Percentiles rank a stretch among this genome's conserved stretches.
These are phyloP conservation scores for Ceratoteleas bidentatus DNA, from an alignment of 1,140 invertebrate genomes.

Conservation along the genomic window DNA sequence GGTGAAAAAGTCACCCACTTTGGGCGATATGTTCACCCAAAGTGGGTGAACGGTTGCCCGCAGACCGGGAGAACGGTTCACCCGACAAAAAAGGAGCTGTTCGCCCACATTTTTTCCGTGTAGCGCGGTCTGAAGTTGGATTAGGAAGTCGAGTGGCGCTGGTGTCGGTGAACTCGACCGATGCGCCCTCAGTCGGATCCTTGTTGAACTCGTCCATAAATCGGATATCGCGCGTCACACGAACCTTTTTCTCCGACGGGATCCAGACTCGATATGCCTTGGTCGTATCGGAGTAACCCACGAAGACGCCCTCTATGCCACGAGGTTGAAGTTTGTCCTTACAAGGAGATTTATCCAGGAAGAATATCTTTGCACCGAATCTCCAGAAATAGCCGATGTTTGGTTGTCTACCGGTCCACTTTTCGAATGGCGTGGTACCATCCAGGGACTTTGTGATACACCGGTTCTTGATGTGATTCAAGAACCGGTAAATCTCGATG, in stretches of 20 bases:
- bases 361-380: constrained; percentile 4
- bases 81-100: too few species aligned
- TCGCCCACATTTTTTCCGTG: too few species aligned
- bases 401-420: not conserved
- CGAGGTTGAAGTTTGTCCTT: constrained; percentile 5
- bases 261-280: constrained; percentile 6
- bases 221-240: not conserved
- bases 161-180: not conserved
- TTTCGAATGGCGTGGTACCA: constrained; percentile 6
- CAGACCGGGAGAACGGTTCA: too few species aligned
- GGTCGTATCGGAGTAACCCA: constrained; percentile 4
- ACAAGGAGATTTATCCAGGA: constrained; percentile 4
- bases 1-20: too few species aligned
- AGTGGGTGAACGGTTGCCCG: too few species aligned
- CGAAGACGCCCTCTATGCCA: constrained; percentile 6
- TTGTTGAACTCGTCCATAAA: not conserved
- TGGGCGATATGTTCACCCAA: too few species aligned
- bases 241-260: not conserved
- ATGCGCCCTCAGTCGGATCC: too few species aligned
- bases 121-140: not conserved
- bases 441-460: not conserved
- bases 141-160: too few species aligned
- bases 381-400: constrained; percentile 6
- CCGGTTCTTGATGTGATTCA: constrained; percentile 3
- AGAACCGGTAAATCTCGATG: constrained; percentile 18